These are phyloP conservation scores for Odontothrips loti DNA, from an alignment of 2,888 invertebrate genomes.

Conservation along the genomic window DNA sequence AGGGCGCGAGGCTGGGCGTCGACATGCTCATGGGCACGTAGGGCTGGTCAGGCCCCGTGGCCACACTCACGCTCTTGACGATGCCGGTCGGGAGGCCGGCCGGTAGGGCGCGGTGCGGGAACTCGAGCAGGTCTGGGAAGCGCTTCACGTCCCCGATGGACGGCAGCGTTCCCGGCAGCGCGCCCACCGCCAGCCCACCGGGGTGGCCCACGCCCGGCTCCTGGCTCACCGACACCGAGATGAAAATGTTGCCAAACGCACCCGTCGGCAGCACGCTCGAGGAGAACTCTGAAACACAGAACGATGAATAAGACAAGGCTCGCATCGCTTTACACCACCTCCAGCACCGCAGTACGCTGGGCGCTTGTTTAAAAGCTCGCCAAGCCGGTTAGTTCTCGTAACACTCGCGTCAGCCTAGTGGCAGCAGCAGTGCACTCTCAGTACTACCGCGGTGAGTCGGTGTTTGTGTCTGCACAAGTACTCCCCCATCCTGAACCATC, in stretches of 20 bases:
- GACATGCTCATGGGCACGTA: slow-evolving; percentile 45
- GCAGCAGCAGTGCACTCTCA: too few relatives aligned
- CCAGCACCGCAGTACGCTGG: too few relatives aligned
- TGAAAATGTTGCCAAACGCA: slow-evolving; percentile 73
- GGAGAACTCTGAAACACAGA: slow-evolving; percentile 51
- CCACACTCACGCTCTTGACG: slow-evolving; percentile 48
- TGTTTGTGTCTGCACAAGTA: too few relatives aligned
- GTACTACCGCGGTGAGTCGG: too few relatives aligned
- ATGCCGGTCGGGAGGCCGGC: slow-evolving; percentile 54
- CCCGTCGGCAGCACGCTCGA: slow-evolving; percentile 51
- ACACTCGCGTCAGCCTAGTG: too few relatives aligned
- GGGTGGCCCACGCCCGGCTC: slow-evolving; percentile 47
- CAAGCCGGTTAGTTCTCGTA: too few relatives aligned
- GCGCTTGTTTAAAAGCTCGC: too few relatives aligned
- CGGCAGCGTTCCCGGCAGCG: not conserved
- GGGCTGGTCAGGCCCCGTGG: slow-evolving; percentile 43
- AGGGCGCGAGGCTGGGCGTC: slow-evolving; percentile 44
- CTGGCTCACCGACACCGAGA: slow-evolving; percentile 73
- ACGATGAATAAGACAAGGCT: not conserved
- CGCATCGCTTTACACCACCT: too few relatives aligned
- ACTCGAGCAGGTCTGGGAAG: slow-evolving; percentile 50
- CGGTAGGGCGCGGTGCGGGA: slow-evolving; percentile 75
- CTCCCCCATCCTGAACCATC: too few relatives aligned
- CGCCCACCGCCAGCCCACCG: not conserved
- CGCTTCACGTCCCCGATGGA: slow-evolving; percentile 40